Percentiles rank a stretch among this genome's conserved stretches.
phyloP scores from a whole-genome alignment of 2,797 vertebrate genomes.

The Pseudomugil gertrudae region DNA sequence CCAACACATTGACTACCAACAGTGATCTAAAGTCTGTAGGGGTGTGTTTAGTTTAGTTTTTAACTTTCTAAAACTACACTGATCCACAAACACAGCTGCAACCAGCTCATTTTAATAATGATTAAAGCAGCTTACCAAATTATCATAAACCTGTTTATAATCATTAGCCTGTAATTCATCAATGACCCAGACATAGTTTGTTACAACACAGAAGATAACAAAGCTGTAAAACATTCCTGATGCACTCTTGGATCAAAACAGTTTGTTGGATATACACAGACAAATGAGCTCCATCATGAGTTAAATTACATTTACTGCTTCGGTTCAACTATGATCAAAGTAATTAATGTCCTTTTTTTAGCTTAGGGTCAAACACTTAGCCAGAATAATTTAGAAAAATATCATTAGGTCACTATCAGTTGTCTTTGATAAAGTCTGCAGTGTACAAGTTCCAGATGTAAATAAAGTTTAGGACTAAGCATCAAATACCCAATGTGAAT shows the following conservation, averaged over 20 bases:
- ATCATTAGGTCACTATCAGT: background rate
- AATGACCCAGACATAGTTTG: background rate
- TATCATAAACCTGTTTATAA: background rate
- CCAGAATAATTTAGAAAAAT: background rate
- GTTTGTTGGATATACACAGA: too few species aligned
- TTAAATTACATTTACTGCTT: too few species aligned
- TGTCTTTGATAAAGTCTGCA: background rate
- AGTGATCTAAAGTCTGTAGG: background rate
- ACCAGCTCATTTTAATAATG: background rate
- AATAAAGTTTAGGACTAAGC: too few species aligned
- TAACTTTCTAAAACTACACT: background rate
- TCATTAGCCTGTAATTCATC: background rate
- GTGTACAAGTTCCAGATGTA: too few species aligned
- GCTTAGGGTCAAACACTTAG: background rate
- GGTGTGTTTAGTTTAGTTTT: background rate
- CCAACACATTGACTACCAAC: background rate
- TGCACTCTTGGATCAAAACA: background rate
- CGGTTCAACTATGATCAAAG: background rate
- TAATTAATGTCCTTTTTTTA: background rate
- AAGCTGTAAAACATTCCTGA: background rate
- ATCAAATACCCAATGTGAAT: too few species aligned
- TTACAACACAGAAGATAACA: background rate
- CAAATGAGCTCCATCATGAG: too few species aligned
- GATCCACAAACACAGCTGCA: background rate
- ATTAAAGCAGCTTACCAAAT: background rate